Evolutionary conservation across 1,140 invertebrate genomes (phyloP), one percentile per base, ranked within the genome.

Genomic region (Solen grandis): DNA sequence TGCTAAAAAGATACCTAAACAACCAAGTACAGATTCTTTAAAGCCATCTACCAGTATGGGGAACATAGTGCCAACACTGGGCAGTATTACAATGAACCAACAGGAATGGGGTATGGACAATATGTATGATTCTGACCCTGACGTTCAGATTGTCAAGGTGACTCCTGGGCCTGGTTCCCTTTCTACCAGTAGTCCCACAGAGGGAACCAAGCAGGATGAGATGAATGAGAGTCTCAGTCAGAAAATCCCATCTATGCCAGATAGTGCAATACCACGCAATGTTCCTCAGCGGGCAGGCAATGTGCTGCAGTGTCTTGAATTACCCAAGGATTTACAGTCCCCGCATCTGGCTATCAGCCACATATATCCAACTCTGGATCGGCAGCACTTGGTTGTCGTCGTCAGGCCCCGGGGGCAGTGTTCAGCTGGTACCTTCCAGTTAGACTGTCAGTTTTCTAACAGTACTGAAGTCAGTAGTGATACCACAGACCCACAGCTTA

Each of bases 291-390:
- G 65, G 27, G 74, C 88, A 27, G 89, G 89, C 13, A 83, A 54
- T 62, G 85, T 91, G 25, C 68, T 90, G 41, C 89, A 91, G 74
- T 92, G 88, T 88, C 70, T 92, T 27, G 87, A 89, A 80, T 75
- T 92, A 5, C 90, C 91, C 10, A 66, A 75, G 35, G 69, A 81
- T 16, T 85, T 89, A 57, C 86, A 88, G 33, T 74, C 65, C 29
- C 86, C 89, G 41, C 70, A 81, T 35, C 78, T 89, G 46, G 82
- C 87, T 75, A 78, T 92, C 8, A 81, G 60, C 14, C 81, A 77
- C 35, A 89, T 92, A 46, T 84, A 82, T 54, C 89, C 90, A 10
- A 89, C 87, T 25, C 54, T 86, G 25, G 91, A 92, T 80, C 82
- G 82, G 63, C 85, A 87, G 27, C 86, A 89, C 88, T 65, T 90